Evolutionary conservation across 2,113 vertebrate species (phyloP).

Genomic region (Ifrita kowaldi): DNA sequence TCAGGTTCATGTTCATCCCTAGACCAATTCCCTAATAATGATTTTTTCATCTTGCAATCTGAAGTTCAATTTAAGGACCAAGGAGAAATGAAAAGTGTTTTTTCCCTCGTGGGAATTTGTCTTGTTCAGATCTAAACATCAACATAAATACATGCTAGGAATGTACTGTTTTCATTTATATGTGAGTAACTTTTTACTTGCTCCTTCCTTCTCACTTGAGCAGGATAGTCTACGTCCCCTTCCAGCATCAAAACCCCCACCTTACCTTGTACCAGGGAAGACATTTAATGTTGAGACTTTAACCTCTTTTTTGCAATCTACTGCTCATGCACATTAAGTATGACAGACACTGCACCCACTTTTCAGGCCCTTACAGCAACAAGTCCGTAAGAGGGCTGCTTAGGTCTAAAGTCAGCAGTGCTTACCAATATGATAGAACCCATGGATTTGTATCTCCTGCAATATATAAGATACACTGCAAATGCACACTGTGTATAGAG

Average conservation of each 20-base stretch:
- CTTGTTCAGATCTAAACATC: neutral
- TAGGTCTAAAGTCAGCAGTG: neutral
- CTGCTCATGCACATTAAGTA: neutral
- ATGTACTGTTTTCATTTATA: neutral
- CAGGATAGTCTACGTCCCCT: neutral
- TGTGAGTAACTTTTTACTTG: neutral
- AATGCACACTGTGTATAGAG: neutral
- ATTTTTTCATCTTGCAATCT: constrained; percentile 14
- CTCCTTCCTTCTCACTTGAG: neutral
- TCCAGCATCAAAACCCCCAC: neutral
- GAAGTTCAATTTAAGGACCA: constrained; percentile 2
- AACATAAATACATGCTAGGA: neutral
- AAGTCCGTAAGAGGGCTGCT: neutral
- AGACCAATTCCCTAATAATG: neutral
- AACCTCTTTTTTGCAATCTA: neutral
- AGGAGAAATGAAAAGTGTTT: neutral
- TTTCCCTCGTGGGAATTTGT: neutral
- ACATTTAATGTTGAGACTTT: neutral
- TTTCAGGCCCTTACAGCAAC: neutral
- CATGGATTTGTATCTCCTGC: neutral
- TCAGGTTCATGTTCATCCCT: neutral
- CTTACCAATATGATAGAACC: neutral
- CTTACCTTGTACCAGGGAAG: neutral
- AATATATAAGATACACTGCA: neutral
- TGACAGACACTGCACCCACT: neutral